phyloP scores from a whole-genome alignment of 2,888 invertebrate genomes.

The Dastarcus helophoroides region DNA sequence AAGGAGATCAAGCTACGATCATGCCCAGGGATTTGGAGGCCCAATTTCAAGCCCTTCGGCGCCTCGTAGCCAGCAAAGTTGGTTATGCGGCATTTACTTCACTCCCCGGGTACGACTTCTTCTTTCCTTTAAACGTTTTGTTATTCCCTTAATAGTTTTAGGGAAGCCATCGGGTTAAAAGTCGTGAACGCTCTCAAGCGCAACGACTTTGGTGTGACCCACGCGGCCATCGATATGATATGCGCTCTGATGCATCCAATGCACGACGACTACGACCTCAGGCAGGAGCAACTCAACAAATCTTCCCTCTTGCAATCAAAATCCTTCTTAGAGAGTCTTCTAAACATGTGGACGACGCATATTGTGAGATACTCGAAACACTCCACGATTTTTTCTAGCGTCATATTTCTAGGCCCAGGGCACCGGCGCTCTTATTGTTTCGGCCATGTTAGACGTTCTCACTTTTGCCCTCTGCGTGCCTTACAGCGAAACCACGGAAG shows the following conservation, averaged over 20 bases:
- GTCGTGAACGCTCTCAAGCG: conserved; percentile 83
- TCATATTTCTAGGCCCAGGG: conserved; percentile 62
- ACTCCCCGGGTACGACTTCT: conserved; percentile 75
- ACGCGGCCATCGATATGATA: conserved; percentile 94
- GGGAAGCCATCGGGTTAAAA: conserved; percentile 88
- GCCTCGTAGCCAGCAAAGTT: conserved; percentile 93
- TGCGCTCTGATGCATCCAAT: conserved; percentile 98
- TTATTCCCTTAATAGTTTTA: conserved; percentile 49
- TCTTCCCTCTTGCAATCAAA: conserved; percentile 85
- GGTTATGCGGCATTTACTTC: conserved; percentile 94
- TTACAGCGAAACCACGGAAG: conserved; percentile 97
- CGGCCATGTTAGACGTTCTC: conserved; percentile 95
- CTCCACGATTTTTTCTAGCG: not conserved
- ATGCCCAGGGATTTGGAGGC: conserved; percentile 74
- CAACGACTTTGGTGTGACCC: conserved; percentile 81
- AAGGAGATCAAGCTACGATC: conserved; percentile 47
- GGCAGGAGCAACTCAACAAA: conserved; percentile 98
- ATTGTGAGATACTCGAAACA: conserved; percentile 54
- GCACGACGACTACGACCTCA: conserved; percentile 89
- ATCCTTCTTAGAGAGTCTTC: conserved; percentile 81
- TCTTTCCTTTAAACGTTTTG: not conserved
- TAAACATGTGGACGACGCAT: conserved; percentile 91
- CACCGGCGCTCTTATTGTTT: conserved; percentile 90
- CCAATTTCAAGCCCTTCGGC: conserved; percentile 86
- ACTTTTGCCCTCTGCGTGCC: conserved; percentile 97